phyloP scores from a whole-genome alignment of 1,140 invertebrate species.

The Neodiprion pinetum region DNA sequence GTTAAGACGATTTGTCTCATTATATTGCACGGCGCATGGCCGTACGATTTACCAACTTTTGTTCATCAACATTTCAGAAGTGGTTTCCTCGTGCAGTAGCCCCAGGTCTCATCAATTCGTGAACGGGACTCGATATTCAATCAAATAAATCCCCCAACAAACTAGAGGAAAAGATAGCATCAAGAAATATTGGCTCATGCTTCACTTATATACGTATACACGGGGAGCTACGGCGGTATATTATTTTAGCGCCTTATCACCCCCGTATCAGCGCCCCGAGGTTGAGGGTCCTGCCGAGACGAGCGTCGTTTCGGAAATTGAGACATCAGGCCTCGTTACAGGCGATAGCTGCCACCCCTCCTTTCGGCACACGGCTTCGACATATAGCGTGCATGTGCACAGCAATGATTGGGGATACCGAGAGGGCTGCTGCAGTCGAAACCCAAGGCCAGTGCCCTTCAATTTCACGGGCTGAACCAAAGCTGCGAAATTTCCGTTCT shows the following conservation, averaged over 20 bases:
- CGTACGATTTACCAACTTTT: neutral
- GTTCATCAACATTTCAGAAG: neutral
- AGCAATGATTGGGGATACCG: too few species aligned
- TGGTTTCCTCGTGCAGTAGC: neutral
- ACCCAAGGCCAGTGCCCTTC: too few species aligned
- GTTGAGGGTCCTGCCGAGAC: constrained; percentile 30
- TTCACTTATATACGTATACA: neutral
- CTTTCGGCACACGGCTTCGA: constrained; percentile 20
- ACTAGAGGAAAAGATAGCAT: constrained; percentile 51
- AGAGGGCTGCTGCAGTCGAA: too few species aligned
- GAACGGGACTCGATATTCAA: constrained; percentile 43
- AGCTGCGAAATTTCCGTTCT: too few species aligned
- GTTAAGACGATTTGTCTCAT: too few species aligned
- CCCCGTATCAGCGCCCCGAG: constrained; percentile 30
- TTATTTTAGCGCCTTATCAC: constrained; percentile 48
- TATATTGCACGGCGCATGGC: too few species aligned
- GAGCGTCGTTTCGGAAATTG: constrained; percentile 52
- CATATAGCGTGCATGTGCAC: too few species aligned
- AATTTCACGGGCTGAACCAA: too few species aligned
- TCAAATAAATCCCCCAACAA: constrained; percentile 55
- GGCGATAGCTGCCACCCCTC: constrained; percentile 34
- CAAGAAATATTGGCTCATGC: constrained; percentile 32
- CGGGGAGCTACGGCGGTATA: constrained; percentile 27
- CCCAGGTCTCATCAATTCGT: neutral
- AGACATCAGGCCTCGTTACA: constrained; percentile 50